Conservation (phyloP, 2,113 vertebrate genomes). For the Siniperca chuatsi region DNA sequence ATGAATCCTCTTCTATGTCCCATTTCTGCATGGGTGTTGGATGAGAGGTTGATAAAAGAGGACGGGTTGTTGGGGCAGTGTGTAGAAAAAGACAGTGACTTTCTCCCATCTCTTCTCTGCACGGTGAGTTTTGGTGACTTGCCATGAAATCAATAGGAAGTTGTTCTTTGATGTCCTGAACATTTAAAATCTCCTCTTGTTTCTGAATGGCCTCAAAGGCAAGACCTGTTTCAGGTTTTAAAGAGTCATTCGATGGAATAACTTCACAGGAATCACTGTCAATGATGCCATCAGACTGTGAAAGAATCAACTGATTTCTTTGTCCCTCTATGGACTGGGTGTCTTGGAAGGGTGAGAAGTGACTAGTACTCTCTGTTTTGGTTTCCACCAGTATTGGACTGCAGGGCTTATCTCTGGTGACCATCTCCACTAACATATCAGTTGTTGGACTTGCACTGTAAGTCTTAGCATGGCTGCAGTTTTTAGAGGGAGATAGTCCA, state of each 20-base stretch:
- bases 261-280: conserved; percentile 58
- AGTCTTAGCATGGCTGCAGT: conserved; percentile 36
- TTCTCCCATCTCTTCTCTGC: conserved; percentile 68
- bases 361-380: conserved; percentile 39
- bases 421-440: conserved; percentile 59
- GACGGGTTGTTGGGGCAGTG: conserved; percentile 54
- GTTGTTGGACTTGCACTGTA: conserved; percentile 36
- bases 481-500: conserved; percentile 17
- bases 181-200: conserved; percentile 70
- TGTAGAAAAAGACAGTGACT: conserved; percentile 51
- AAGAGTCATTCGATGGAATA: conserved; percentile 49
- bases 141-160: conserved; percentile 76
- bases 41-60: conserved; percentile 58
- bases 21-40: conserved; percentile 45
- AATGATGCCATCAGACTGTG: conserved; percentile 60
- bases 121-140: conserved; percentile 74
- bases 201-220: conserved; percentile 58
- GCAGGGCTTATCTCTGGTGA: conserved; percentile 62
- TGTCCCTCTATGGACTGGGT: conserved; percentile 61
- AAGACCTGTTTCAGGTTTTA: conserved; percentile 55
- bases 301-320: conserved; percentile 75
- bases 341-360: conserved; percentile 49
- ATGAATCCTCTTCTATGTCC: conserved; percentile 45
- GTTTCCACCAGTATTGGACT: conserved; percentile 69
- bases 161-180: conserved; percentile 74